Evolutionary conservation across 2,888 invertebrate genomes (phyloP).

Genomic region (Criorhina ranunculi): DNA sequence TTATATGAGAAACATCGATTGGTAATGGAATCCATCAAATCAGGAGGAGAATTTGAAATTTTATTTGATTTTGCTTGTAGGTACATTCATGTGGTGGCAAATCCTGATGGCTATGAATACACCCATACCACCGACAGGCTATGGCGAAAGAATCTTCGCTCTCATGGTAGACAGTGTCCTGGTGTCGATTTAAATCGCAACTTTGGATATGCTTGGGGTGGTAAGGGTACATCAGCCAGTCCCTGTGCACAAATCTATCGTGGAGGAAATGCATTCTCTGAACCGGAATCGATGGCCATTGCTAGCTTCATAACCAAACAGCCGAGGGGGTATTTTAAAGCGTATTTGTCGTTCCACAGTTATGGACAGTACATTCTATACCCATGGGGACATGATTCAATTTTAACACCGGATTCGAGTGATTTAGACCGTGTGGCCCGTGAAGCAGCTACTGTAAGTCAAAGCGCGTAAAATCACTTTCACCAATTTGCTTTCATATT

Average conservation of each 20-base stretch:
- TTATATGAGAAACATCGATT: conserved; percentile 91
- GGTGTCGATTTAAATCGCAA: conserved; percentile 95
- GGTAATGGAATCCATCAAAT: conserved; percentile 85
- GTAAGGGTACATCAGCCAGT: conserved; percentile 92
- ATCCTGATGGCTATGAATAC: conserved; percentile 95
- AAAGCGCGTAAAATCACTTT: background rate
- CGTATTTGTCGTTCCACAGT: conserved; percentile 92
- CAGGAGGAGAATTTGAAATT: conserved; percentile 21
- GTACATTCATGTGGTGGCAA: conserved; percentile 90
- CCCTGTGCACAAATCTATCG: conserved; percentile 93
- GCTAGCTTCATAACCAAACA: conserved; percentile 85
- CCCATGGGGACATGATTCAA: conserved; percentile 93
- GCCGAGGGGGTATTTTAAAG: conserved; percentile 87
- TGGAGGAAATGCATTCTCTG: conserved; percentile 92
- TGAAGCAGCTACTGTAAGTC: conserved; percentile 88
- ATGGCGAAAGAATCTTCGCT: conserved; percentile 91
- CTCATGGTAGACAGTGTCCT: conserved; percentile 87
- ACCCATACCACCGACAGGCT: conserved; percentile 91
- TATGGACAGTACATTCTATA: conserved; percentile 94
- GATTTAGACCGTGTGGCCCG: conserved; percentile 90
- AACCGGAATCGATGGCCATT: conserved; percentile 92
- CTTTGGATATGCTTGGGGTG: conserved; percentile 95
- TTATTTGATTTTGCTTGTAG: conserved; percentile 80
- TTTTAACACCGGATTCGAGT: conserved; percentile 89
- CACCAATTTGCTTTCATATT: background rate